Evolutionary conservation across 1,140 invertebrate species (phyloP), one percentile per base, ranked within the genome.

Genomic region (Hylyphantes graminicola): DNA sequence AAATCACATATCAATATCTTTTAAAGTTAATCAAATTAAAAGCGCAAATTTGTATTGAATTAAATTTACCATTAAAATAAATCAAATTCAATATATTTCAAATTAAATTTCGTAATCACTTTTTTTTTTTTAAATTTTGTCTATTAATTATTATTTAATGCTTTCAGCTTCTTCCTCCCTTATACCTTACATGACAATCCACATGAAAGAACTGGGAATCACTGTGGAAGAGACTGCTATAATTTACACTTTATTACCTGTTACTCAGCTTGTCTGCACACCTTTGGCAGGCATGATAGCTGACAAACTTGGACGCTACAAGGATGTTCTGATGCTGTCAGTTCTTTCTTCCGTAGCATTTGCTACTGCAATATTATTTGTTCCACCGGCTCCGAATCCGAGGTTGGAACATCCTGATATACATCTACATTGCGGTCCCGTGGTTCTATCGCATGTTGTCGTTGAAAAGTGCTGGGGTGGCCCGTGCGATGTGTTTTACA

Each of bases 161-260:
- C 87, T 92, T 91, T 50, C 89, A 94, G 95, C 94, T 48, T 94
- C 93, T 63, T 94, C 94, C 10, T 88, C 85, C 17, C 90, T 96
- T 53, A 94, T 96, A 88, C 95, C 95, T 2, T 96, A 95, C 89
- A 90, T 96, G 87, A 95, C 95, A 3, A 93, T 96, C 73, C 95
- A 96, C 88, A 96, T 96, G 94, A 92, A 94, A 86, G 93, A 95
- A 88, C 88, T 96, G 70, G 95, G 95, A 68, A 94, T 96, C 87
- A 94, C 93, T 82, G 93, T 95, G 9, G 93, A 94, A 88, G 94
- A 96, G 90, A 94, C 94, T 1, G 94, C 94, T n/a, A 93, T 96
- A 85, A 96, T 96, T 92, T 95, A 94, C 17, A 93, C 95, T 7
- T 91, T 95, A 2, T 94, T 94, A 67, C 95, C 95, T 0, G 92